Evolutionary conservation across 2,797 vertebrate species (phyloP).

Genomic region (Champsocephalus esox): DNA sequence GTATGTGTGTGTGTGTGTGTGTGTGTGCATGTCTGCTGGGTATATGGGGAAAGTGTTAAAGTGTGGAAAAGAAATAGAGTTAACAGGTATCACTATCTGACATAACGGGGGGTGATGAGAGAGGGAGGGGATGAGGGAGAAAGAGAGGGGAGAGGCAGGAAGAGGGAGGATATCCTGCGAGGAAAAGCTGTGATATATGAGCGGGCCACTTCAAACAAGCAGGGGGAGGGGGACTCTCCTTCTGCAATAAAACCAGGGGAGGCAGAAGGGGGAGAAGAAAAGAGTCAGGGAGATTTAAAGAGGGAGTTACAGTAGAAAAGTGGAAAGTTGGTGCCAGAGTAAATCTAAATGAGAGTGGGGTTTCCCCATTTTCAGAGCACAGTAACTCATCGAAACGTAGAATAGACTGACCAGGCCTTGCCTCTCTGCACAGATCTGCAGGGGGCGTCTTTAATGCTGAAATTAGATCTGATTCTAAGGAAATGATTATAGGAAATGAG

Average conservation of each 20-base stretch:
- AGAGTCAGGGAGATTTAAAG: conserved; percentile 47
- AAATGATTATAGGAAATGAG: not conserved
- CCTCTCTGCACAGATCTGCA: conserved; percentile 1
- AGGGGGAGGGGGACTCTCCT: conserved; percentile 64
- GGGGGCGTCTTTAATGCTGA: conserved; percentile 32
- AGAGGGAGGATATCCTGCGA: conserved; percentile 76
- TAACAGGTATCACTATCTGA: conserved; percentile 66
- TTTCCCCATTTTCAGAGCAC: conserved; percentile 8
- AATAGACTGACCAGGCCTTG: conserved; percentile 10
- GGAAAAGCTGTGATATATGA: conserved; percentile 80
- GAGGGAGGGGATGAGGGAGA: conserved; percentile 44
- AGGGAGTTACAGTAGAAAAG: conserved; percentile 59
- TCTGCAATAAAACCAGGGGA: conserved; percentile 78
- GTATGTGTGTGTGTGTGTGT: no score
- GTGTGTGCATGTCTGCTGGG: conserved; percentile 29
- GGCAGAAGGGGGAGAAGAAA: conserved; percentile 58
- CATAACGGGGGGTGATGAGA: conserved; percentile 29
- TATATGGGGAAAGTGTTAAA: conserved; percentile 57
- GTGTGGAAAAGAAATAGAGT: conserved; percentile 71
- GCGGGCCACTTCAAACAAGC: conserved; percentile 80
- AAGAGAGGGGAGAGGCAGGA: conserved; percentile 65
- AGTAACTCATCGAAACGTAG: not conserved
- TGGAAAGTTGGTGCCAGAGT: conserved; percentile 42
- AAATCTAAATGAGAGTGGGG: conserved; percentile 30
- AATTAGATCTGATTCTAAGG: conserved; percentile 3